Evolutionary conservation across 2,113 vertebrate species (phyloP).

Genomic region (Brevimyrus niger): DNA sequence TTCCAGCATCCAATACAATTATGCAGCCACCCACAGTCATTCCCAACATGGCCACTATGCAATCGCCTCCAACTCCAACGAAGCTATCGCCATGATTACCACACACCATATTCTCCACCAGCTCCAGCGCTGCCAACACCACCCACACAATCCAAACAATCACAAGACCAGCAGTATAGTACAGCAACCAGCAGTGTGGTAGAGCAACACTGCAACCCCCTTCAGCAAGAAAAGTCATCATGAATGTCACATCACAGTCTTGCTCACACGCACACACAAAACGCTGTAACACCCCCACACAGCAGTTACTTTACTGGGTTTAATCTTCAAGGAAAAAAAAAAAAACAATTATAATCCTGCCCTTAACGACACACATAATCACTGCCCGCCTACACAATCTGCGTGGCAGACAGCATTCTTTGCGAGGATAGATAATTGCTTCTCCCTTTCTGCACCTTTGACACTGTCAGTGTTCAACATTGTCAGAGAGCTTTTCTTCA

Average conservation of each 20-base stretch:
- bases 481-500: background rate
- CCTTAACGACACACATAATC: conserved; percentile 10
- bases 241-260: background rate
- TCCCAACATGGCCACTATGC: background rate
- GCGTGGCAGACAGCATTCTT: background rate
- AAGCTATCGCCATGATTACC: background rate
- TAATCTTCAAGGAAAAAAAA: background rate
- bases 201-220: background rate
- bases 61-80: background rate
- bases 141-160: background rate
- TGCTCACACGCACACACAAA: background rate
- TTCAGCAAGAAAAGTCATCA: background rate
- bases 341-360: conserved; percentile 17
- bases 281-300: background rate
- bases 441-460: background rate
- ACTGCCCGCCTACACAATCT: background rate
- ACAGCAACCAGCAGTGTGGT: background rate
- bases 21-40: background rate
- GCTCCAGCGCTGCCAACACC: background rate
- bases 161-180: background rate
- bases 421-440: background rate
- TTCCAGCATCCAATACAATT: background rate
- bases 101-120: background rate
- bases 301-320: background rate
- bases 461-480: background rate